Evolutionary conservation across 2,888 invertebrate genomes (phyloP), one percentile per base, ranked within the genome.

Genomic region (Eupithecia insigniata): DNA sequence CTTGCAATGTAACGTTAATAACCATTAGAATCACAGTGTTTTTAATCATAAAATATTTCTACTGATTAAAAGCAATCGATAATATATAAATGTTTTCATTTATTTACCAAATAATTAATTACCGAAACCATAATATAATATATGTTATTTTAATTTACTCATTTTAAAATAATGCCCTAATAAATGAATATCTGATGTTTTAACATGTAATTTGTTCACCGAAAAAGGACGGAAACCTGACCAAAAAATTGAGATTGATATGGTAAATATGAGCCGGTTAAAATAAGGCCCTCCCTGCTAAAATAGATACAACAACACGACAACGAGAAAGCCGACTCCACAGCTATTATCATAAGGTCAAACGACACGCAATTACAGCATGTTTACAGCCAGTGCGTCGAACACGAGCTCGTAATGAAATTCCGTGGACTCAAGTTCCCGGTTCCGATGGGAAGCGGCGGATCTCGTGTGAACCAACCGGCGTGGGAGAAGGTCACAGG

Each of bases 401-500:
- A 71, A 71, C 71, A 71, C 67, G 62, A 71, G 30, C 71, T 55
- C 22, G 22, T 36, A 39, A 32, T 39, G 43, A 66, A 71, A 71
- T 69, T 66, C 71, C 74, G 8, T 66, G 68, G 70, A 74, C 22
- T 71, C 36, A 55, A 69, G 71, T 71, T 74, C 74, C 55, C 30
- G 60, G 71, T 71, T 74, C 74, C 89, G 88, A 89, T 93, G 93
- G 89, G 93, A 93, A 93, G 87, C 87, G 79, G 76, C 78, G 81
- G 80, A 86, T 93, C 92, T 90, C 93, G 91, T 93, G 93, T 92
- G 93, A 93, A 92, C n/a, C n/a, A 36, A 36, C 84, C 76, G 85
- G 86, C 89, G 91, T 92, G 93, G 90, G 92, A 92, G 55, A 82
- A 87, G 93, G 93, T 93, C 93, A 89, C 86, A 90, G 91, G 91